Percentiles rank a stretch among this genome's conserved stretches.
Evolutionary conservation across 1,140 invertebrate genomes (phyloP).

Genomic region (Anoplophora glabripennis): DNA sequence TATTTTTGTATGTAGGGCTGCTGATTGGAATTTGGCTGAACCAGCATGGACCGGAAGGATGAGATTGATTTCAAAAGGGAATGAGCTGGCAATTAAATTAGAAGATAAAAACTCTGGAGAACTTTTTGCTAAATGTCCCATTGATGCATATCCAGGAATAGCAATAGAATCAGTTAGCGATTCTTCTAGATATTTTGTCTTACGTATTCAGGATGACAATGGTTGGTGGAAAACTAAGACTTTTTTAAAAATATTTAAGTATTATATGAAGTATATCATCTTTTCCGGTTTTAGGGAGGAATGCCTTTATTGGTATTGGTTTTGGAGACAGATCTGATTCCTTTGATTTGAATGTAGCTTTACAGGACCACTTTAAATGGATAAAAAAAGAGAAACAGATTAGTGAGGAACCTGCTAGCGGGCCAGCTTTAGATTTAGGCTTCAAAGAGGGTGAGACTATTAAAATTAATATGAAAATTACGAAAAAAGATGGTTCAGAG

Average conservation of each 20-base stretch:
- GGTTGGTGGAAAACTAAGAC: constrained; percentile 50
- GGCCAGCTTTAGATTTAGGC: constrained; percentile 87
- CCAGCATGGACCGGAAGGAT: constrained; percentile 97
- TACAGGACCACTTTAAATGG: constrained; percentile 99
- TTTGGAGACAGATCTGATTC: constrained; percentile 98
- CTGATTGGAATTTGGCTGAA: constrained; percentile 95
- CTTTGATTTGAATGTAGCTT: constrained; percentile 97
- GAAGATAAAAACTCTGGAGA: constrained; percentile 95
- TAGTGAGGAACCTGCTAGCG: constrained; percentile 75
- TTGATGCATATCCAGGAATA: constrained; percentile 92
- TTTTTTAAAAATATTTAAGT: background rate
- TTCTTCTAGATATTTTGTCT: constrained; percentile 98
- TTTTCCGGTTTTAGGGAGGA: constrained; percentile 63
- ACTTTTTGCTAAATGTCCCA: constrained; percentile 97
- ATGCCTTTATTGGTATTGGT: constrained; percentile 96
- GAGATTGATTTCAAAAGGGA: constrained; percentile 84
- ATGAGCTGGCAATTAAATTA: constrained; percentile 83
- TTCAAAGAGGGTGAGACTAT: constrained; percentile 99
- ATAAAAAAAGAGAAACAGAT: constrained; percentile 88
- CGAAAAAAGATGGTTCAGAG: constrained; percentile 87
- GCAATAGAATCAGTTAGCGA: constrained; percentile 95
- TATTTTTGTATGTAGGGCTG: constrained; percentile 68
- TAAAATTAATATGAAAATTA: constrained; percentile 97
- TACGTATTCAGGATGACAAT: constrained; percentile 92
- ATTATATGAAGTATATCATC: background rate